Base-by-base conservation (phyloP, 2,113 vertebrate species). In the Pachyramphus minor region DNA sequence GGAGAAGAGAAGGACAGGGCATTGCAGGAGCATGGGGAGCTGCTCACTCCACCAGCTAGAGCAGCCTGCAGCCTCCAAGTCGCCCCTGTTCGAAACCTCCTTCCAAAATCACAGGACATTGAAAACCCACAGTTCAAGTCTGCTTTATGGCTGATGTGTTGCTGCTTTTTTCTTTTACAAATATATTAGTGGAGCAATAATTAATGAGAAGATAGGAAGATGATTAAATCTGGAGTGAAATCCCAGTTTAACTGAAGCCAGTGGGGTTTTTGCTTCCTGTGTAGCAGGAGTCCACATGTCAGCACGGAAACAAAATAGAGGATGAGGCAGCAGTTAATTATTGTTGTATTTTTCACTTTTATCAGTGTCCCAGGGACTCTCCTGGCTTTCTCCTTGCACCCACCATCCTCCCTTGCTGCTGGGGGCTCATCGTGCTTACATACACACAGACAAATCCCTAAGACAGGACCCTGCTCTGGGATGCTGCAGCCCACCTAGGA, bases 321-420 rank as follows among this genome's bases (percentile, higher is more conserved):
- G 41, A 72, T 53, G 78, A 95, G 39, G 74, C 31, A 87, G 66
- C 66, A 95, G 56, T 47, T 78, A 60, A 81, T 78, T 63, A 44
- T 82, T 63, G 33, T 22, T 25, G 30, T 27, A 19, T 35, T 94
- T 82, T 90, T 20, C 64, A 47, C 37, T 14, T 12, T 11, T 33
- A 86, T 49, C n/a, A 69, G 59, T 25, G 22, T 59, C 24, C 67
- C 71, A 58, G 45, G 63, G 55, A 64, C 47, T 72, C 39, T 55
- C 39, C 14, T 0, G 0, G 11, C 49, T 73, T 68, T n/a, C 24
- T 35, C 8, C n/a, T 50, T 78, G 56, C 62, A 64, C 21, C 47
- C 39, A 33, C 0, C 0, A 81, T 47, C 64, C 23, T 67, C 47
- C 73, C 49, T 52, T 62, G 77, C 77, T 87, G 60, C 69, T 47